Percentiles rank a stretch among this genome's conserved stretches.
These are phyloP conservation scores for Perognathus longimembris DNA, from an alignment of 2,113 vertebrate genomes.

Conservation along the genomic window DNA sequence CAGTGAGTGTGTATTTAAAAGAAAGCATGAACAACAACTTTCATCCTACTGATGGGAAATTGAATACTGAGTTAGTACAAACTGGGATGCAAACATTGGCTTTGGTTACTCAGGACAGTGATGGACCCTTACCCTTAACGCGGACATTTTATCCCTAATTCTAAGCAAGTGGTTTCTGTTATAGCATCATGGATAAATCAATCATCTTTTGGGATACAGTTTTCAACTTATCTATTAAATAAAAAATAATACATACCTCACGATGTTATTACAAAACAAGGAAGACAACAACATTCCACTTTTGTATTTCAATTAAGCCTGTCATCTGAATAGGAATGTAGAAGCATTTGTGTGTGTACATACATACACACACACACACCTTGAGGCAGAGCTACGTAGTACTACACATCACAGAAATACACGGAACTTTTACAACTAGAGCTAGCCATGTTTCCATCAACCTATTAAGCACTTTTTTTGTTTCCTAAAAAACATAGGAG, in stretches of 20 bases:
- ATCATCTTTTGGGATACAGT: background rate
- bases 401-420: background rate
- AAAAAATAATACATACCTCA: background rate
- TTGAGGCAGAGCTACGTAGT: background rate
- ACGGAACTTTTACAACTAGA: slow-evolving; percentile 26
- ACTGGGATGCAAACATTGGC: background rate
- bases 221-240: slow-evolving; percentile 18
- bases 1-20: slow-evolving; percentile 51
- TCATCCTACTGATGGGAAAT: background rate
- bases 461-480: background rate
- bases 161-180: slow-evolving; percentile 15
- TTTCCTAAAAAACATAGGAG: slow-evolving; percentile 15
- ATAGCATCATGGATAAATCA: background rate
- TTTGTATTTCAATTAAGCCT: background rate
- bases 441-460: slow-evolving; percentile 35
- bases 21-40: background rate
- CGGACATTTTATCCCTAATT: background rate
- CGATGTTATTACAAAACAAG: background rate
- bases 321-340: background rate
- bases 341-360: too few species aligned
- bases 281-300: background rate
- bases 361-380: background rate
- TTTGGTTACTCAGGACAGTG: background rate
- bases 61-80: background rate
- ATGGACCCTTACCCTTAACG: background rate